Evolutionary conservation across 1,140 invertebrate genomes (phyloP), one percentile per base, ranked within the genome.

Genomic region (Orchestia grillus): DNA sequence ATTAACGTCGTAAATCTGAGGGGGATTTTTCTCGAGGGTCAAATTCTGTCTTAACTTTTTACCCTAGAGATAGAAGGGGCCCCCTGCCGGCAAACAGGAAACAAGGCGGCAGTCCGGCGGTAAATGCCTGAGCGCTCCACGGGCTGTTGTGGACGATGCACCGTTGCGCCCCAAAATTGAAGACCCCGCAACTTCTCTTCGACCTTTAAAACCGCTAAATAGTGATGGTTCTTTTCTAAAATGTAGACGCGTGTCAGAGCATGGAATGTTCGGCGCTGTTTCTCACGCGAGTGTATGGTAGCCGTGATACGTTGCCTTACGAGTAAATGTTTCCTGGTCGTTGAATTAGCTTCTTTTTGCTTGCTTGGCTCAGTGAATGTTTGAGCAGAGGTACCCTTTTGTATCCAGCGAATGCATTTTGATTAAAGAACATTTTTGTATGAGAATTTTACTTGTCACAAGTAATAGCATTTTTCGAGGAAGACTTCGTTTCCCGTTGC

Each of bases 71-170:
- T 94, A 47, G 44, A 47, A 45, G 92, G n/a, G 92, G 43, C 43
- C 92, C 90, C 88, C 92, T 44, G 44, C 92, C 15, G 92, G 44
- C 92, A 94, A 91, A 94, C 92, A 94, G 92, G 92, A 94, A 94
- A 45, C 92, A 45, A n/a, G 40, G 92, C 92, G 44, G 44, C 8
- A n/a, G 92, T 94, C 36, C 36, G 92, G 92, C 92, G 92, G 92
- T 44, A 94, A 94, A 44, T 42, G 88, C 6, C 88, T 8, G 23
- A 90, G 28, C 43, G 43, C 62, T 77, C 62, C 15, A 23, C 62
- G 62, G 28, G 62, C 62, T 77, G 15, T 28, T 77, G 15, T 77
- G 28, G 15, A 36, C 62, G 62, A 36, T 77, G 62, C 62, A 77
- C 11, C 15, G 15, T 15, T 77, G 1, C 62, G 11, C 62, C 62